These are phyloP conservation scores for Ditula angustiorana DNA, from an alignment of 2,888 invertebrate genomes.

Conservation along the genomic window DNA sequence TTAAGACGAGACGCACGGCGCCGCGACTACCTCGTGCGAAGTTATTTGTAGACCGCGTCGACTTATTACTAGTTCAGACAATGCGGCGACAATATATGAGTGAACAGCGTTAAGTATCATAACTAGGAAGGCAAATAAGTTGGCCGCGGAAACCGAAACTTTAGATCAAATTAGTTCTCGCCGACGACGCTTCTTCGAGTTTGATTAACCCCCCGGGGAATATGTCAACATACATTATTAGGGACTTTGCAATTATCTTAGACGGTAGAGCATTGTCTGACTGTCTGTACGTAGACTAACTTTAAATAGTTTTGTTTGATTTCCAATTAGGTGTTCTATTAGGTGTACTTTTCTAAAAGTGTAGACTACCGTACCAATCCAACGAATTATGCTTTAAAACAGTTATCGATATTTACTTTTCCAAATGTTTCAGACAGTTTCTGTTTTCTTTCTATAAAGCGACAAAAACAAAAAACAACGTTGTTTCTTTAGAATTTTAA, in stretches of 20 bases:
- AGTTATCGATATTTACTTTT: background rate
- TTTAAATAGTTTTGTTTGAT: slow-evolving; percentile 14
- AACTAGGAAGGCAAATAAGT: slow-evolving; percentile 74
- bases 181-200: slow-evolving; percentile 67
- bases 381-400: background rate
- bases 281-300: background rate
- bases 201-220: slow-evolving; percentile 70
- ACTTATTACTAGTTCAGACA: slow-evolving; percentile 54
- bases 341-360: background rate
- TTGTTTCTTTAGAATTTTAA: slow-evolving; percentile 25
- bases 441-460: slow-evolving; percentile 18
- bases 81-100: slow-evolving; percentile 59
- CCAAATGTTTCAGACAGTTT: slow-evolving; percentile 12
- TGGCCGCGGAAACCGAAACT: slow-evolving; percentile 67
- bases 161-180: slow-evolving; percentile 76
- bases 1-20: slow-evolving; percentile 34
- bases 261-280: slow-evolving; percentile 10
- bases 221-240: slow-evolving; percentile 33
- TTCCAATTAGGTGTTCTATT: background rate
- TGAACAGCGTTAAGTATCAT: slow-evolving; percentile 60
- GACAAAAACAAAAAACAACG: slow-evolving; percentile 17
- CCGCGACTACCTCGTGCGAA: slow-evolving; percentile 36
- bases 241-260: slow-evolving; percentile 36
- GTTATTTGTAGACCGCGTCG: slow-evolving; percentile 48
- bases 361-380: background rate